Base-by-base conservation (phyloP, 2,888 invertebrate genomes). In the Eumerus sabulonum region DNA sequence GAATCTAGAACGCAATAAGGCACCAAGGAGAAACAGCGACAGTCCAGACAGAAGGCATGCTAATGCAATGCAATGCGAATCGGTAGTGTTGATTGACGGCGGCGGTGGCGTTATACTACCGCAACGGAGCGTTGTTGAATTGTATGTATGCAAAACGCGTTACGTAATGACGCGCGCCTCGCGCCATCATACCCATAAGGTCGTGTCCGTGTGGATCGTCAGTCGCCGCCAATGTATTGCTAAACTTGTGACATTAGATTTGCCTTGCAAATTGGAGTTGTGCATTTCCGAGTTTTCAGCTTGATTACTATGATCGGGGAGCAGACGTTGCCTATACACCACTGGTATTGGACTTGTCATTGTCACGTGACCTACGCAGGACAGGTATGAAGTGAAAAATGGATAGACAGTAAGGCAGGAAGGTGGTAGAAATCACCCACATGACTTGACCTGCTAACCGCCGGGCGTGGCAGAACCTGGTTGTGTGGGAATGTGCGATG, bases 281-380 rank as follows among this genome's bases (percentile, higher is more conserved):
- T 35, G 48, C 48, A 35, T 72, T 77, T 77, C 76, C 76, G 71
- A 50, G 66, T 66, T 76, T 68, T 76, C n/a, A 57, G 51, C 36
- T 66, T 60, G 44, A 38, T 67, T 47, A 59, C 66, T 53, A 59
- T 36, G 60, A 59, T 27, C 27, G 27, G 27, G 7, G 3, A 27
- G 27, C 27, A 2, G 7, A 7, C 2, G 27, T 27, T 7, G 9
- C 3, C 11, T 3, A 40, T 9, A 7, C 40, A 11, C 40, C 2
- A 11, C 40, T 40, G 5, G 9, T 2, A 11, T 40, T 11, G 12
- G 11, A n/a, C 40, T 40, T 40, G n/a, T 40, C 27, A 27, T 4
- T 27, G 27, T 7, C 27, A 40, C 40, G 40, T 40, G 40, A n/a
- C 9, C 40, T 40, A 40, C 9, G 40, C 5, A n/a, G 3, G 40